A percentile compares a stretch with the other conserved stretches of the same genome.
Evolutionary conservation across 1,140 invertebrate species (phyloP).

Genomic region (Leptonema lineaticorne): DNA sequence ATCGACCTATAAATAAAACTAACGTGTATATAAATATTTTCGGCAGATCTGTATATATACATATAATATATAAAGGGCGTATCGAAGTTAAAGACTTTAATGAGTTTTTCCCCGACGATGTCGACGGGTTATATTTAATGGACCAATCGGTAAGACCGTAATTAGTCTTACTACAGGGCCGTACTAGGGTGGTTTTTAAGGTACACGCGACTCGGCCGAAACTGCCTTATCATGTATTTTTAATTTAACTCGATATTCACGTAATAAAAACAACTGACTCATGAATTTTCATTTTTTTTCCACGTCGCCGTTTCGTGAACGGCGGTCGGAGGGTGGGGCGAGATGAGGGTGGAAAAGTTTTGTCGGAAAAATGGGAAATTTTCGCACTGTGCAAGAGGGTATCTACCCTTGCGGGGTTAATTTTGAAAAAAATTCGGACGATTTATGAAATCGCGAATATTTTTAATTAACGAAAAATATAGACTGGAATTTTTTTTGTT

Average conservation of each 20-base stretch:
- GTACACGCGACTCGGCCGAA: constrained; percentile 10
- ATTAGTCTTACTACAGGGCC: neutral
- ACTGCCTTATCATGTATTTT: constrained; percentile 26
- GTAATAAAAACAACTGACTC: constrained; percentile 16
- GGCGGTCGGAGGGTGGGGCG: too few relatives aligned
- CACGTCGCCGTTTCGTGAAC: neutral
- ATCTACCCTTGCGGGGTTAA: neutral
- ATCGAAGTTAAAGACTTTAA: constrained; percentile 18
- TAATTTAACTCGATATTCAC: constrained; percentile 28
- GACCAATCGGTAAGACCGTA: constrained; percentile 21
- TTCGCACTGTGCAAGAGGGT: too few relatives aligned
- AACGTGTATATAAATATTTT: too few relatives aligned
- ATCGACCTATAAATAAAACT: too few relatives aligned
- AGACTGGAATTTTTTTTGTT: neutral
- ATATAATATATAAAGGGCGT: too few relatives aligned
- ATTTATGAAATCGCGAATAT: constrained; percentile 3
- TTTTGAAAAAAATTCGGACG: neutral
- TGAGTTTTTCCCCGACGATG: constrained; percentile 8
- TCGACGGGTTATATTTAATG: constrained; percentile 21
- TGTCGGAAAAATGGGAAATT: neutral
- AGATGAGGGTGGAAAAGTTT: neutral
- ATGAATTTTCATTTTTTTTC: constrained; percentile 25
- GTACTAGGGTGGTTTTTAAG: neutral
- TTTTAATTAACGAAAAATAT: neutral
- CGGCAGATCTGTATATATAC: too few relatives aligned